Conservation (phyloP, 2,797 vertebrate species). For the Myripristis jacobus region DNA sequence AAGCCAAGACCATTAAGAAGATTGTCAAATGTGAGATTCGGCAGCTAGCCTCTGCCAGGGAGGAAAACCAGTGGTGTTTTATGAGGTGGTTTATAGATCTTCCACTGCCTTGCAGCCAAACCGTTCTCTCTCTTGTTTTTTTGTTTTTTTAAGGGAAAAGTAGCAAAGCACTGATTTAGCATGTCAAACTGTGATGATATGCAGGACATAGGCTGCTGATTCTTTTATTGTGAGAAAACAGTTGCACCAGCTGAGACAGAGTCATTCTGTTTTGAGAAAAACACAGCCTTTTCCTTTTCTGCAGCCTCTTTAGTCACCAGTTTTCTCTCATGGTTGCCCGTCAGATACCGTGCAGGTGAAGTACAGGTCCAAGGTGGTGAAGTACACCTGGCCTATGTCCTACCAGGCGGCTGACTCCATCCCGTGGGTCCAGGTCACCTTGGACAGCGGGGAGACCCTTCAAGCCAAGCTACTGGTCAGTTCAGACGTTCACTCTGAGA, state of each 20-base stretch:
- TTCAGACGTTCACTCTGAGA: conserved; percentile 26
- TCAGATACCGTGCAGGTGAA: conserved; percentile 91
- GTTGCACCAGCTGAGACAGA: conserved; percentile 17
- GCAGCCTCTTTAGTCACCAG: conserved; percentile 32
- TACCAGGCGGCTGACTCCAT: conserved; percentile 83
- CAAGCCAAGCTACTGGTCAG: conserved; percentile 95
- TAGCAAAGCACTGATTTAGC: conserved; percentile 57
- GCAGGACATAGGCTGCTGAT: conserved; percentile 33
- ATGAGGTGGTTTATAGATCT: conserved; percentile 76
- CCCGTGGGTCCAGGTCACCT: conserved; percentile 93
- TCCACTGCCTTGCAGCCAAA: conserved; percentile 67
- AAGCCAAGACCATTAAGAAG: conserved; percentile 71
- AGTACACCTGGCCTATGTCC: conserved; percentile 90
- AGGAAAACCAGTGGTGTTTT: conserved; percentile 79
- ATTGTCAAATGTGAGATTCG: conserved; percentile 69
- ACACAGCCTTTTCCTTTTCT: neutral
- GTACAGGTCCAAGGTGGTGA: conserved; percentile 91
- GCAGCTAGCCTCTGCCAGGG: conserved; percentile 63
- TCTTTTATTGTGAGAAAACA: conserved; percentile 22
- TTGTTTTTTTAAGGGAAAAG: conserved; percentile 51
- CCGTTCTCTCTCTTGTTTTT: conserved; percentile 54
- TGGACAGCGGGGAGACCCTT: conserved; percentile 90
- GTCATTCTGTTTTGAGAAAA: conserved; percentile 37
- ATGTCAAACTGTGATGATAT: conserved; percentile 40
- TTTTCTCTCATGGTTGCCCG: conserved; percentile 60